phyloP scores from a whole-genome alignment of 1,140 invertebrate genomes.

The Schlechtendalia chinensis region DNA sequence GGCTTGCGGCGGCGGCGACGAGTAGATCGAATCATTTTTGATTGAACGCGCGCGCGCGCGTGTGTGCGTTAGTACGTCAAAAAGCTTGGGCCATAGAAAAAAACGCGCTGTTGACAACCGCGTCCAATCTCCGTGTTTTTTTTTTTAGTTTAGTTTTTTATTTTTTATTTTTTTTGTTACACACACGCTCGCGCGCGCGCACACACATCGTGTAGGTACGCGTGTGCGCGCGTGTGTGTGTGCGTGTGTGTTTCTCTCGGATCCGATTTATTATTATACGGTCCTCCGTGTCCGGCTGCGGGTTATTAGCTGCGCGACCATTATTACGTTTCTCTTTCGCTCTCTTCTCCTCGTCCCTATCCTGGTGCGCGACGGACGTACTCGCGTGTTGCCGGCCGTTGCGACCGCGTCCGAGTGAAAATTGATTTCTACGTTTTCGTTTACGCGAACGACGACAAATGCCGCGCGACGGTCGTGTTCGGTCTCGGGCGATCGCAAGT shows the following conservation, averaged over 20 bases:
- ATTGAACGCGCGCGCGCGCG: not conserved
- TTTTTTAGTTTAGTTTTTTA: no score
- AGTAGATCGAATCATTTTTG: constrained; percentile 49
- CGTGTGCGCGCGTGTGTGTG: not conserved
- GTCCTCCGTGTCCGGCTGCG: not conserved
- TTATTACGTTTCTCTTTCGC: not conserved
- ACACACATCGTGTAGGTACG: not conserved
- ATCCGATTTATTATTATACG: constrained; percentile 12
- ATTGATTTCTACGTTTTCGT: no score
- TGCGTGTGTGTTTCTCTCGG: constrained; percentile 14
- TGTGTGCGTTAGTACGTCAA: constrained; percentile 4
- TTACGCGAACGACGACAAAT: no score
- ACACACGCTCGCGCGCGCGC: not conserved
- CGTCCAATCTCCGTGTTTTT: constrained; percentile 20
- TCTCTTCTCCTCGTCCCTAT: not conserved
- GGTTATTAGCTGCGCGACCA: constrained; percentile 11
- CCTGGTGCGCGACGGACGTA: no score
- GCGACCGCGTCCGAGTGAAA: no score
- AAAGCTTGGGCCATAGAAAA: constrained; percentile 41
- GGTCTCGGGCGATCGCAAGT: no score
- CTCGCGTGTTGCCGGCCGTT: no score
- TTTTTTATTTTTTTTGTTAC: no score
- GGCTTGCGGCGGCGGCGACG: not conserved
- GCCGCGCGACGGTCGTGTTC: no score
- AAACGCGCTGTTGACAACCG: constrained; percentile 39